Evolutionary conservation across 2,113 vertebrate genomes (phyloP), one percentile per base, ranked within the genome.

Genomic region (Cariama cristata): DNA sequence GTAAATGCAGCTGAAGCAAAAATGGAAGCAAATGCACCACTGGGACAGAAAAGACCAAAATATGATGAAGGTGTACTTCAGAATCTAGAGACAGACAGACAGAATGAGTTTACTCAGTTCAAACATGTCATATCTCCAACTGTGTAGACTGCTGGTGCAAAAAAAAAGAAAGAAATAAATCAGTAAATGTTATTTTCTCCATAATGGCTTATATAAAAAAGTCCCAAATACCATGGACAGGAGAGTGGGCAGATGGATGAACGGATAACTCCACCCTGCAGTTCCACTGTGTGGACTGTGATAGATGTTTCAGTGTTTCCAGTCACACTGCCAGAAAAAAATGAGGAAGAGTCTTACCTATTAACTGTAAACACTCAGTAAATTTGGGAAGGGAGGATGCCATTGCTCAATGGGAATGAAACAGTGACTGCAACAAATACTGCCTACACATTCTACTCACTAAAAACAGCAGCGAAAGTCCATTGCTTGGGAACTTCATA

Each of bases 1-100:
- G 95, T 72, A 95, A 97, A 96, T 76, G n/a, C 86, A 92, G 49
- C 74, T 84, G 95, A 97, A 96, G 81, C 87, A 93, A 95, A 98
- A 97, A 88, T 81, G 79, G 81, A 95, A 98, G 91, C 50, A 97
- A 73, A 24, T 75, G 88, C 83, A 92, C 63, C 69, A 90, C 89
- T 96, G 82, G 55, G 72, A 91, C 63, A 93, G 81, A 89, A 96
- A 95, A 96, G 88, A 92, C 63, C 76, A 97, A 91, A 95, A 94
- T 93, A 97, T 55, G 60, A 96, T 96, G 72, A 96, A 93, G 89
- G 10, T 64, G 30, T 68, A 47, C 87, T 91, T 90, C 93, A 88
- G 88, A 95, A 97, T 97, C 90, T 90, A 94, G 88, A 95, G 71
- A 93, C 33, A 89, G 60, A 68, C 35, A 53, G 60, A 74, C 56